phyloP scores from a whole-genome alignment of 2,888 invertebrate genomes.

The Blastobasis adustella region DNA sequence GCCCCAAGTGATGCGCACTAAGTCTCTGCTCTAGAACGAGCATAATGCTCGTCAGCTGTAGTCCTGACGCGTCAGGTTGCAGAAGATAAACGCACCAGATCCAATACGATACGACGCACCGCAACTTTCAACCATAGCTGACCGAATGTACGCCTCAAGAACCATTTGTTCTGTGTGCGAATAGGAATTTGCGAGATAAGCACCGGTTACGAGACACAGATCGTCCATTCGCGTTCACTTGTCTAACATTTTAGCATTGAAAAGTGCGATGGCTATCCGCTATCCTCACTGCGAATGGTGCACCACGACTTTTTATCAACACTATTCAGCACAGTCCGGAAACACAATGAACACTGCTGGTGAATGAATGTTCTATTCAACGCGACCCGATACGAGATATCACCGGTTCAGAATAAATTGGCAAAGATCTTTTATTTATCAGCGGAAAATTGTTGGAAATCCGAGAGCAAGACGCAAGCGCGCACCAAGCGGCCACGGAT shows the following conservation, averaged over 20 bases:
- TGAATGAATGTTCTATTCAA: too few relatives aligned
- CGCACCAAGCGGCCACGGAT: slow-evolving; percentile 42
- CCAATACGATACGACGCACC: slow-evolving; percentile 47
- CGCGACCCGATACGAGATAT: too few relatives aligned
- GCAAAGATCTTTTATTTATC: slow-evolving; percentile 16
- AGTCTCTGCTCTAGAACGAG: slow-evolving; percentile 70
- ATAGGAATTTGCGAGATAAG: background rate
- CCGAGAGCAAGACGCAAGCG: slow-evolving; percentile 40
- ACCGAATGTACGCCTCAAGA: slow-evolving; percentile 44
- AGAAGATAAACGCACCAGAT: slow-evolving; percentile 63
- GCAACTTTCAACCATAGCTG: slow-evolving; percentile 63
- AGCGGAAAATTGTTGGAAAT: slow-evolving; percentile 31
- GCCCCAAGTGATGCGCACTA: slow-evolving; percentile 52
- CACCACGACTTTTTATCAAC: too few relatives aligned
- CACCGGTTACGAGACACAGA: slow-evolving; percentile 1
- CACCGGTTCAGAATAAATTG: background rate
- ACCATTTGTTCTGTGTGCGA: slow-evolving; percentile 49
- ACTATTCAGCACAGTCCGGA: too few relatives aligned
- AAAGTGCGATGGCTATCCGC: too few relatives aligned
- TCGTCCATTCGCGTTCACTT: slow-evolving; percentile 36
- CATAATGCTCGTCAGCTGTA: slow-evolving; percentile 70
- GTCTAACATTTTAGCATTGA: slow-evolving; percentile 58
- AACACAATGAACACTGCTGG: too few relatives aligned
- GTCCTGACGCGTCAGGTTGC: slow-evolving; percentile 66
- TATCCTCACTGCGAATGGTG: too few relatives aligned